Base-by-base conservation (phyloP, 2,113 vertebrate genomes). In the Nycticebus coucang region DNA sequence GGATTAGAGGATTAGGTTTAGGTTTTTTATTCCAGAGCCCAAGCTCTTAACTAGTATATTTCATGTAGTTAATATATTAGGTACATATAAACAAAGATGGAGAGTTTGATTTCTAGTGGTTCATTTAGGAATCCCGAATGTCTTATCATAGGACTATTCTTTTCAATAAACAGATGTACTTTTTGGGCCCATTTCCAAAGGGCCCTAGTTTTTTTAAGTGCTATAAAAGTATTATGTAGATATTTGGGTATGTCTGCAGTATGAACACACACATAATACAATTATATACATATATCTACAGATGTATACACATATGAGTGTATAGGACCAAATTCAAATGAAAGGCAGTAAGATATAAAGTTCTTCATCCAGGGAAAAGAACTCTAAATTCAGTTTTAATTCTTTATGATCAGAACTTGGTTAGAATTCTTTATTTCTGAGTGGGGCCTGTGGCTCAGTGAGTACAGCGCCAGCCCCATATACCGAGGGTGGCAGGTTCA, bases 51-150 rank as follows among this genome's bases (percentile, higher is more conserved):
- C 22, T 41, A 33, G 92, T 86, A 17, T 59, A 19, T 17, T 62
- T 93, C 35, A 55, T 90, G 59, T 53, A 53, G 68, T 82, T 60
- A 81, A 74, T 35, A 57, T 12, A 37, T 64, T 90, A 35, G 81
- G 30, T 77, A 84, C 82, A 69, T 60, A 26, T 7, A 82, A 85
- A 77, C 18, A 45, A 74, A 72, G 26, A 77, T 11, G 2, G 53
- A 5, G 35, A 71, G 30, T 93, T 84, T 85, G 78, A 57, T 91
- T 93, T 95, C 64, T 71, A 37, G 72, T 87, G n/a, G 64, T 21
- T 86, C 37, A 50, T 53, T 94, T 5, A 71, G 69, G 75, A 88
- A 93, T 50, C 24, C 35, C 21, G 59, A 85, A 57, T 94, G 21
- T n/a, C 55, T 87, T 85, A 53, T 78, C 41, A 28, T 28, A 81